phyloP scores from a whole-genome alignment of 2,888 invertebrate genomes.

The Timema cristinae region DNA sequence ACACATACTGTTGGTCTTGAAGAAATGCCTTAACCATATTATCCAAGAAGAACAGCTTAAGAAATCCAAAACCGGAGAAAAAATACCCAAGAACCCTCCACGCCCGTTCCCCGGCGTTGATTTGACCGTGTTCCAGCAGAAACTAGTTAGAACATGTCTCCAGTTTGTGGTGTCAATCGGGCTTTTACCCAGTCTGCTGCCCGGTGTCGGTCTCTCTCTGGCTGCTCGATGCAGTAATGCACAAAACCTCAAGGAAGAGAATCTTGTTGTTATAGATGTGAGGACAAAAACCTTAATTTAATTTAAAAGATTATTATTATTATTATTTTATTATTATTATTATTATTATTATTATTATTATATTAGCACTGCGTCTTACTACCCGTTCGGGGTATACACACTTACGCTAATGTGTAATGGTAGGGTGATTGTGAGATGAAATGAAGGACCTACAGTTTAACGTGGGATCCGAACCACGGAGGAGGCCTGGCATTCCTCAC shows the following conservation, averaged over 20 bases:
- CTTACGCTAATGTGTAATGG: no score
- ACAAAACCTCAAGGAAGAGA: conserved; percentile 41
- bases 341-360: no score
- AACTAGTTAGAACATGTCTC: conserved; percentile 56
- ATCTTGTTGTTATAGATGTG: conserved; percentile 48
- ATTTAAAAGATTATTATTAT: no score
- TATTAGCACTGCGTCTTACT: no score
- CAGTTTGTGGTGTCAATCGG: conserved; percentile 63
- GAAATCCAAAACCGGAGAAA: conserved; percentile 9
- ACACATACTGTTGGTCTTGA: conserved; percentile 31
- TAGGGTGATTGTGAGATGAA: no score
- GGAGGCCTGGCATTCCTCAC: no score
- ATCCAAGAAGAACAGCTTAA: conserved; percentile 7
- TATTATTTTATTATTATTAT: not conserved
- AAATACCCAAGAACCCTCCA: conserved; percentile 9
- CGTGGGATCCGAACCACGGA: no score
- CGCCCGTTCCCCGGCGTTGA: conserved; percentile 20
- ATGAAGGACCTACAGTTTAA: no score
- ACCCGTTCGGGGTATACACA: no score
- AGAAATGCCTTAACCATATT: conserved; percentile 24
- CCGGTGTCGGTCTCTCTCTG: conserved; percentile 58
- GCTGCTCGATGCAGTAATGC: conserved; percentile 47
- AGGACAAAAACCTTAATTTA: conserved; percentile 4
- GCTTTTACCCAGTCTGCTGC: conserved; percentile 60
- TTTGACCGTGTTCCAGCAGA: conserved; percentile 41